Base-by-base conservation (phyloP, 2,797 vertebrate genomes). In the Gallinago stenura region DNA sequence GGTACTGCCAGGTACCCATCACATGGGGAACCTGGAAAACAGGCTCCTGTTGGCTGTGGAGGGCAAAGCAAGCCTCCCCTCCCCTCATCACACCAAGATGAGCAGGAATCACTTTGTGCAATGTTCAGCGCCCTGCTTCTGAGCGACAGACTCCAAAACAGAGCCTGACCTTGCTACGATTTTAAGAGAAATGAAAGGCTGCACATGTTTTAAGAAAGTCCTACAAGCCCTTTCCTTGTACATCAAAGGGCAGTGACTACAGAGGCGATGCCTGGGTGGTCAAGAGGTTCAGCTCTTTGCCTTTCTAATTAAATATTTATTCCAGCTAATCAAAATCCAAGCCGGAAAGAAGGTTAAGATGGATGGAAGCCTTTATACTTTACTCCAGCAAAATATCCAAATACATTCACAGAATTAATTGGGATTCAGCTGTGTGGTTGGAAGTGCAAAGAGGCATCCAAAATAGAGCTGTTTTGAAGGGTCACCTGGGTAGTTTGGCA, bases 261-360 rank as follows among this genome's bases (percentile, higher is more conserved):
- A 85, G 68, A 84, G 28, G n/a, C 54, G 58, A 28, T 0, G 28
- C 37, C 66, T 65, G 87, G 9, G 64, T 87, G 81, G 82, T 79
- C 75, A 89, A 84, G 64, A 79, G 60, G 56, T 80, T 92, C 72
- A 68, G 24, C 69, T 91, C 60, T 83, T 87, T 57, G 35, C 51
- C 41, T 91, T 91, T 93, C 64, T 89, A 83, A 95, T 83, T 91
- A 80, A 96, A 85, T 75, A 93, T 73, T 90, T 87, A 90, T 73
- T 91, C 60, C 53, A 79, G 39, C 70, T 88, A 87, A 89, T 89
- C 24, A 73, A 87, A 96, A 94, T 69, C 58, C 66, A 73, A 79
- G 64, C 26, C 56, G 51, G 31, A 62, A 86, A 83, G 73, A 76
- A 84, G 87, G 66, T 79, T 87, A 73, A 73, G 64, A 33, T 31